Base-by-base conservation (phyloP, 2,797 vertebrate species). In the Rallus crepitans region DNA sequence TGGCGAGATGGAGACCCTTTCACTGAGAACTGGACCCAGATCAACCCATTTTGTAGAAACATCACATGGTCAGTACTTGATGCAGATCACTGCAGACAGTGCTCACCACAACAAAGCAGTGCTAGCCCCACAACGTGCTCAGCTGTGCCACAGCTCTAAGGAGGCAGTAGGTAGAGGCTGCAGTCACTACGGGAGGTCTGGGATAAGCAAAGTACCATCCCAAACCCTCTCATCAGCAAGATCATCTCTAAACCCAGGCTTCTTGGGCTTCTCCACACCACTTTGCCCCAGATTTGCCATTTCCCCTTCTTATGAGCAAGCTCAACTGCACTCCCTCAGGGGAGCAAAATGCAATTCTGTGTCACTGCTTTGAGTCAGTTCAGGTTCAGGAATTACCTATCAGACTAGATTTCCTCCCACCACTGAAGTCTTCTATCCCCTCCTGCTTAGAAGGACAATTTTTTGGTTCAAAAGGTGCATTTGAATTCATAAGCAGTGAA, bases 401-500 rank as follows among this genome's bases (percentile, higher is more conserved):
- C 18, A 53, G 40, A 52, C 77, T 61, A 48, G 55, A 88, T 50
- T 65, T 80, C 71, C 5, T 72, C 35, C 30, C 15, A 33, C 27
- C 37, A 39, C 21, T 78, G 72, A 90, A 82, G 3, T 57, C 14
- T 81, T 64, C 65, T 79, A 20, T 48, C 19, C 5, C 7, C 5
- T 73, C 20, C 28, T 47, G 21, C 59, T 86, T 88, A 76, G 13
- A 86, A 71, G 30, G 17, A 79, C 45, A 65, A 47, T 59, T 72
- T 91, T 91, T 61, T 60, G 2, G 7, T 69, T 90, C 50, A 79
- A 86, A 94, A 50, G 4, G 12, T 69, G 19, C 23, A 42, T 66
- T 79, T 83, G 27, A 93, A 86, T 94, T 91, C 88, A 47, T 61
- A 12, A 85, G 20, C 28, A 64, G 12, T 64, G 65, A 91, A 89